Evolutionary conservation across 64 coral and sea anemone species (phyloP).

Genomic region (Astreopora myriophthalma): DNA sequence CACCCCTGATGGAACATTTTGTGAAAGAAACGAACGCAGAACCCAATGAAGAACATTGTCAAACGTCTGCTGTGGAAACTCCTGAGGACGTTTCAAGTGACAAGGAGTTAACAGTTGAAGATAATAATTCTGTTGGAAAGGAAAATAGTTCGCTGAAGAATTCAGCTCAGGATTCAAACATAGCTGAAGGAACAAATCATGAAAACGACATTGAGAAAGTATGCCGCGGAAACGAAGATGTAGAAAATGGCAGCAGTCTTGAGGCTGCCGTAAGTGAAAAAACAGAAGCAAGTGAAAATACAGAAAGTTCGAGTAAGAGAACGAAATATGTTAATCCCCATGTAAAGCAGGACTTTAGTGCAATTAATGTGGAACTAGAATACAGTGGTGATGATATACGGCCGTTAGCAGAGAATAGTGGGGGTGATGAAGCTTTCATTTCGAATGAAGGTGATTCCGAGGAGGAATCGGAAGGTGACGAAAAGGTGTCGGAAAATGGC

Average conservation of each 20-base stretch:
- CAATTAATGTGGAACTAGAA: slow-evolving; percentile 72
- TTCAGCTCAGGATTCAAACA: background rate
- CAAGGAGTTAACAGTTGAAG: background rate
- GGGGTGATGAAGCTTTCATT: background rate
- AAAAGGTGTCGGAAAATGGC: background rate
- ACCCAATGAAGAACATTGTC: background rate
- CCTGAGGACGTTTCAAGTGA: background rate
- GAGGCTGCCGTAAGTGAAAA: background rate
- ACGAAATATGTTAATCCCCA: slow-evolving; percentile 6
- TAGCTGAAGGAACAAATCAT: background rate
- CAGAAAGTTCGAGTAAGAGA: background rate
- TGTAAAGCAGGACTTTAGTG: slow-evolving; percentile 90
- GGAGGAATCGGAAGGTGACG: background rate
- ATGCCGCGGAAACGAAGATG: background rate
- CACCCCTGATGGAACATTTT: slow-evolving; percentile 49
- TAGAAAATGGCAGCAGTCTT: background rate
- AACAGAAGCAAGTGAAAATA: background rate
- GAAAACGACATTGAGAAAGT: background rate
- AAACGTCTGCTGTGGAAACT: background rate
- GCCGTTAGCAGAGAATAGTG: slow-evolving; percentile 45
- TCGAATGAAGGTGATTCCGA: slow-evolving; percentile 34
- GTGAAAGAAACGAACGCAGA: slow-evolving; percentile 35
- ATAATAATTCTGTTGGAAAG: background rate
- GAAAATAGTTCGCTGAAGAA: background rate
- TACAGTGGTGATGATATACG: slow-evolving; percentile 90